These are phyloP conservation scores for Odontomachus brunneus DNA, from an alignment of 1,140 invertebrate genomes.

Conservation along the genomic window DNA sequence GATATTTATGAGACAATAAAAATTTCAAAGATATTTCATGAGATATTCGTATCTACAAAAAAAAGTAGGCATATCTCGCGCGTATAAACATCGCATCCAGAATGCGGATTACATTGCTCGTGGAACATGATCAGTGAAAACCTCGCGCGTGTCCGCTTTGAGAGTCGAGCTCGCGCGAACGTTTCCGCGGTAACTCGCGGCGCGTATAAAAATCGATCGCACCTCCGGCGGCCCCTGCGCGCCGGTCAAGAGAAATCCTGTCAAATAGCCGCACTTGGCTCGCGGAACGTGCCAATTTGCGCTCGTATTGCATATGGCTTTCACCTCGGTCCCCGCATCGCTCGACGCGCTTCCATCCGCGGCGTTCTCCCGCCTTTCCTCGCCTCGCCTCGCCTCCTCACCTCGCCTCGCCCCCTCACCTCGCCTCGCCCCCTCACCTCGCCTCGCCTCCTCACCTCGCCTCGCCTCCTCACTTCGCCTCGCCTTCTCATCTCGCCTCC, in stretches of 20 bases:
- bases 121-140: constrained; percentile 28
- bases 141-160: neutral
- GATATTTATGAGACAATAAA: too few species aligned
- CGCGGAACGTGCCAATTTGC: constrained; percentile 60
- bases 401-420: too few species aligned
- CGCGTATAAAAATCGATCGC: constrained; percentile 47
- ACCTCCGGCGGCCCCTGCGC: constrained; percentile 30
- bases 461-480: too few species aligned
- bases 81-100: too few species aligned
- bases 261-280: constrained; percentile 48
- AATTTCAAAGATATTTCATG: too few species aligned
- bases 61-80: too few species aligned
- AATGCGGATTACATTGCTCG: constrained; percentile 23
- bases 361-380: constrained; percentile 14
- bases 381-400: too few species aligned
- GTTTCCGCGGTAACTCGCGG: neutral
- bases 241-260: constrained; percentile 55
- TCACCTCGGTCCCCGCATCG: constrained; percentile 52
- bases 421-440: too few species aligned
- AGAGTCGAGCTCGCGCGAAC: constrained; percentile 2
- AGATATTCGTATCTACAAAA: too few species aligned
- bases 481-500: too few species aligned
- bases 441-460: too few species aligned
- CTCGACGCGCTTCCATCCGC: constrained; percentile 23
- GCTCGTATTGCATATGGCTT: constrained; percentile 56